These are phyloP conservation scores for Sphenopsis melanotis DNA, from an alignment of 2,797 vertebrate species.

Conservation along the genomic window DNA sequence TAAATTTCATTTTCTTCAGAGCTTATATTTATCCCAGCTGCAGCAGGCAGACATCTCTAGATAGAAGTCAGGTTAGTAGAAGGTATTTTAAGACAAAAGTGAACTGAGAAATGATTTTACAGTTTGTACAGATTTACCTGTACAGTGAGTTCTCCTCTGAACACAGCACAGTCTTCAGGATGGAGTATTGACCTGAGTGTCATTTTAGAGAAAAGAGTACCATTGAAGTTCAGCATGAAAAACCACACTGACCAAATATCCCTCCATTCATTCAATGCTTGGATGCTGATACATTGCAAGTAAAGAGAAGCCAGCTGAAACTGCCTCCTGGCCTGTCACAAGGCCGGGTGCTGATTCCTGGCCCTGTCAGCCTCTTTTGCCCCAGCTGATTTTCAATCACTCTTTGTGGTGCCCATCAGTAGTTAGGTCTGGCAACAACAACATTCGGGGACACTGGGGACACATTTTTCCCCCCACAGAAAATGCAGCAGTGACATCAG, in stretches of 20 bases:
- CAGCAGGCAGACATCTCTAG: not conserved
- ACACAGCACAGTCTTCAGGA: not conserved
- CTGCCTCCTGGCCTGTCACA: not conserved
- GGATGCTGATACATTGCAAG: not conserved
- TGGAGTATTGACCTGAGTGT: not conserved
- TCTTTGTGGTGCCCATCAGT: not conserved
- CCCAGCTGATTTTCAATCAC: not conserved
- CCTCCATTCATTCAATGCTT: not conserved
- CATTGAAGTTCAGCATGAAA: not conserved
- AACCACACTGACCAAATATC: not conserved
- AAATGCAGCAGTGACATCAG: not conserved
- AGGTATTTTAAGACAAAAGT: not conserved
- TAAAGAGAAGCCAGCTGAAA: not conserved
- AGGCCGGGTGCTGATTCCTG: not conserved
- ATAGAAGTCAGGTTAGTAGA: not conserved
- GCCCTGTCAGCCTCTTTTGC: not conserved
- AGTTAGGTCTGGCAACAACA: accelerated
- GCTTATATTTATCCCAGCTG: not conserved
- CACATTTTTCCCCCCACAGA: accelerated
- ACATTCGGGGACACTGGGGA: not conserved
- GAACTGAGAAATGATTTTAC: not conserved
- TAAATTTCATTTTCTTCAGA: not conserved
- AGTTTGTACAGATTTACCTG: not conserved
- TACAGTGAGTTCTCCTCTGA: not conserved
- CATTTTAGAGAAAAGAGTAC: not conserved